Conservation (phyloP, 2,888 invertebrate species). For the Ectemnius lituratus region DNA sequence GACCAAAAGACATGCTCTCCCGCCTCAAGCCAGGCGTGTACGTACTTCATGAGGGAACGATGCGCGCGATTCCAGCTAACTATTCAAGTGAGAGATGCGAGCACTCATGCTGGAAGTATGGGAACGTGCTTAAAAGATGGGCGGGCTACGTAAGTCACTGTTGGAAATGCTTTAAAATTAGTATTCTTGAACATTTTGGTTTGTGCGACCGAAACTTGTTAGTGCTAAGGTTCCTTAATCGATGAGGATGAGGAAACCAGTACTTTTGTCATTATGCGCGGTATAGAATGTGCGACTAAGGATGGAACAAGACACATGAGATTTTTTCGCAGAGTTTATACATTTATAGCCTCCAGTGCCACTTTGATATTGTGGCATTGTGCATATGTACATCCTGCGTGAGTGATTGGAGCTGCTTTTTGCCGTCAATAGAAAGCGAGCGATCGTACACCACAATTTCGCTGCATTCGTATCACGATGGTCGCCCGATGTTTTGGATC, state of each 20-base stretch:
- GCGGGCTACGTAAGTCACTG: not conserved
- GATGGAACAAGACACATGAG: slow-evolving; percentile 17
- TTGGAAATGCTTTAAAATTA: not conserved
- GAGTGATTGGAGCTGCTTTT: slow-evolving; percentile 42
- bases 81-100: no score
- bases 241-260: not conserved
- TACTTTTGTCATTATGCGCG: not conserved
- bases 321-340: slow-evolving; percentile 24
- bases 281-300: not conserved
- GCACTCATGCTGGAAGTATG: no score
- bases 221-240: not conserved
- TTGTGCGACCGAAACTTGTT: not conserved
- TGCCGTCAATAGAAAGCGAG: slow-evolving; percentile 47
- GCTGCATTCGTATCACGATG: slow-evolving; percentile 49
- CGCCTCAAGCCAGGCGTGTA: slow-evolving; percentile 7
- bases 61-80: no score
- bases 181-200: not conserved
- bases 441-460: slow-evolving; percentile 42
- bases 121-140: not conserved
- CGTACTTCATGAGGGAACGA: not conserved
- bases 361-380: slow-evolving; percentile 21
- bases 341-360: slow-evolving; percentile 25
- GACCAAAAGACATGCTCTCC: slow-evolving; percentile 45
- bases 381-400: slow-evolving; percentile 8
- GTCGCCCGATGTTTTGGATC: slow-evolving; percentile 44